These are phyloP conservation scores for Hybos culiciformis DNA, from an alignment of 2,888 invertebrate species.

Conservation along the genomic window DNA sequence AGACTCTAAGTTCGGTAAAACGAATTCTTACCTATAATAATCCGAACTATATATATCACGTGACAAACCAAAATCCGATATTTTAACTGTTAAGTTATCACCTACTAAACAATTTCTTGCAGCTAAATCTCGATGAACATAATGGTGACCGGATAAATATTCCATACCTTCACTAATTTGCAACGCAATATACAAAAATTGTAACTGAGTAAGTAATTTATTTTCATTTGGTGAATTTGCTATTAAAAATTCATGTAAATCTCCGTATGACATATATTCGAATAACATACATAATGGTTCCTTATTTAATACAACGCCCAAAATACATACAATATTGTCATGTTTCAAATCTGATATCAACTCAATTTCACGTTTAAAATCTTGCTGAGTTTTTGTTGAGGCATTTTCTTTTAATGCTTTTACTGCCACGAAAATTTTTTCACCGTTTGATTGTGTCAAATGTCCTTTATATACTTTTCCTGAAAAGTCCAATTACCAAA, in stretches of 20 bases:
- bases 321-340: constrained; percentile 87
- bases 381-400: constrained; percentile 76
- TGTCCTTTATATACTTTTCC: constrained; percentile 90
- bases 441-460: constrained; percentile 50
- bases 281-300: constrained; percentile 92
- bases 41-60: constrained; percentile 87
- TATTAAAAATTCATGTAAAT: constrained; percentile 90
- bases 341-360: constrained; percentile 88
- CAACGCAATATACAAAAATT: constrained; percentile 79
- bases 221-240: constrained; percentile 77
- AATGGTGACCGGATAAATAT: constrained; percentile 79
- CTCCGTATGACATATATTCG: constrained; percentile 95
- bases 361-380: constrained; percentile 88
- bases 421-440: constrained; percentile 72
- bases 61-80: constrained; percentile 91
- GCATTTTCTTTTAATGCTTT: constrained; percentile 92
- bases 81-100: constrained; percentile 88
- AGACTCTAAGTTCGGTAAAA: too few relatives aligned
- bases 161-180: constrained; percentile 80
- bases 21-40: constrained; percentile 71
- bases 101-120: constrained; percentile 94
- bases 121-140: constrained; percentile 92
- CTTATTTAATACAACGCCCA: constrained; percentile 80
- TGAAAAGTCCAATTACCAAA: constrained; percentile 34
- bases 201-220: constrained; percentile 62